Evolutionary conservation across 1,140 invertebrate species (phyloP).

Genomic region (Zaprionus vittiger): DNA sequence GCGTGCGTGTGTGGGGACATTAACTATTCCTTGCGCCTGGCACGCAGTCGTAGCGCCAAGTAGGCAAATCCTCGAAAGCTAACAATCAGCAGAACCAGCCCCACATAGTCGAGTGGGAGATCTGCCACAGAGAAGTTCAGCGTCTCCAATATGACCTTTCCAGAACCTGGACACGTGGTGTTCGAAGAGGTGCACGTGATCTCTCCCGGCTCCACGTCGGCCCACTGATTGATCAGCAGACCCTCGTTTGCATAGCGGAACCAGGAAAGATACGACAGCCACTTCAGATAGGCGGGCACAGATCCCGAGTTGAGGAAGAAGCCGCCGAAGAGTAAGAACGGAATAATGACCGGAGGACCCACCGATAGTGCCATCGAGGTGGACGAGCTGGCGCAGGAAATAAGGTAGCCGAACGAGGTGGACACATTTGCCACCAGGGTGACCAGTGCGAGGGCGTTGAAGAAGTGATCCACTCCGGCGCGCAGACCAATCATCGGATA

Average conservation of each 20-base stretch:
- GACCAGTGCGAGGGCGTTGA: constrained; percentile 90
- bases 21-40: constrained; percentile 84
- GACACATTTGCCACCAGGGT: constrained; percentile 95
- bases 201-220: constrained; percentile 86
- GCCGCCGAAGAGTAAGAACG: constrained; percentile 96
- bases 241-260: constrained; percentile 97
- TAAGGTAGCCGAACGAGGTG: constrained; percentile 96
- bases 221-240: constrained; percentile 97
- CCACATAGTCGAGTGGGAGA: constrained; percentile 89
- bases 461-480: constrained; percentile 89
- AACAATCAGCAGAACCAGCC: constrained; percentile 90
- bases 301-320: constrained; percentile 97
- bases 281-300: constrained; percentile 94
- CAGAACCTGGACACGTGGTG: constrained; percentile 90
- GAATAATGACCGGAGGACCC: constrained; percentile 95
- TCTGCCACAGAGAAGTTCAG: constrained; percentile 92
- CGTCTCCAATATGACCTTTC: constrained; percentile 91
- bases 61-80: constrained; percentile 91
- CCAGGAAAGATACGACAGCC: constrained; percentile 97
- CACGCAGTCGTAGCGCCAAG: constrained; percentile 88
- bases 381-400: constrained; percentile 92
- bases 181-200: constrained; percentile 90
- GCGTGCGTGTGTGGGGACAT: constrained; percentile 7
- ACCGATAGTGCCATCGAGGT: constrained; percentile 94
- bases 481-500: constrained; percentile 96